These are phyloP conservation scores for Candoia aspera DNA, from an alignment of 2,113 vertebrate genomes.

Conservation along the genomic window DNA sequence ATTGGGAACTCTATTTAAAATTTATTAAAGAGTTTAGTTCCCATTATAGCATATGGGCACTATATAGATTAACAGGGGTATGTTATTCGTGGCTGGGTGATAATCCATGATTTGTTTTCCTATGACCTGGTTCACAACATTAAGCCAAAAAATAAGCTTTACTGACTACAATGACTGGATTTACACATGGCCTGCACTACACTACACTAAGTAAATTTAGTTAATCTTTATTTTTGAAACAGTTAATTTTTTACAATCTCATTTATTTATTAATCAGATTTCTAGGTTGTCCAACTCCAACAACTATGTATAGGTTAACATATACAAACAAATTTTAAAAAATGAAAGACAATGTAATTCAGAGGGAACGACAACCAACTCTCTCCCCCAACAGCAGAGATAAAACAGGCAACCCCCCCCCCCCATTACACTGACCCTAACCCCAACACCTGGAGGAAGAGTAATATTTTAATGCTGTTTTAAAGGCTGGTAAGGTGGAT, in stretches of 20 bases:
- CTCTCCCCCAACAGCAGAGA: background rate
- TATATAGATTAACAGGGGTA: background rate
- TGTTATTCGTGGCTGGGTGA: background rate
- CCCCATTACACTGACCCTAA: background rate
- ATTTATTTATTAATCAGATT: background rate
- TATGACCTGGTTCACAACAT: background rate
- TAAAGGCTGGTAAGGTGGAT: background rate
- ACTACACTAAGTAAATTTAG: background rate
- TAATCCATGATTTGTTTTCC: background rate
- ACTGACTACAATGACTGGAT: background rate
- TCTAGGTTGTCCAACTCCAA: background rate
- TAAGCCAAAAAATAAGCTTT: background rate
- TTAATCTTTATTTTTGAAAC: background rate
- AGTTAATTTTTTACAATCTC: background rate
- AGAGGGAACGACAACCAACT: background rate
- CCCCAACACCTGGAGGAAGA: background rate
- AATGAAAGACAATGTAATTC: background rate
- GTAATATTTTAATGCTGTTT: background rate
- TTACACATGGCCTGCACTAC: background rate
- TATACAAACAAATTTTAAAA: background rate
- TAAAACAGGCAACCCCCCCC: background rate
- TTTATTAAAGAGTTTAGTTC: background rate
- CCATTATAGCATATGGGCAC: background rate
- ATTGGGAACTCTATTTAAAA: background rate
- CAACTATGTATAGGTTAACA: background rate